Evolutionary conservation across 2,888 invertebrate genomes (phyloP), one percentile per base, ranked within the genome.

Genomic region (Dusona sp.): DNA sequence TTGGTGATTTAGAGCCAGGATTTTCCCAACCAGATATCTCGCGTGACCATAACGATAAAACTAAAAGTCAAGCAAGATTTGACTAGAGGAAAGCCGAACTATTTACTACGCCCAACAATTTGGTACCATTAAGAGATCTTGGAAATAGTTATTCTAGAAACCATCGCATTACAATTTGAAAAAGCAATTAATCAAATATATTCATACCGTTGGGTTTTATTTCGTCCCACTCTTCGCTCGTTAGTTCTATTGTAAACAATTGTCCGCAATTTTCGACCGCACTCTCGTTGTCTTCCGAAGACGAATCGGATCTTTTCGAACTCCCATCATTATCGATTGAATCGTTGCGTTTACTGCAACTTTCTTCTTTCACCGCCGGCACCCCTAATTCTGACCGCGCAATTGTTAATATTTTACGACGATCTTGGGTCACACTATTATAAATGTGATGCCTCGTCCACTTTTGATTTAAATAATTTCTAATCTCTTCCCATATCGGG

Each of bases 1-100:
- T 97, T 9, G 97, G 97, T 4, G 96, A 96, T 91, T 91, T 96
- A 38, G 94, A 95, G 81, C 94, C 95, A 85, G 89, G 86, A 89
- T 85, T 85, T 72, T 88, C 89, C 1, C 89, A 91, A 54, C 84
- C 85, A 0, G 90, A 90, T 45, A 82, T 85, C 29, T 79, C 79
- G 9, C 79, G 83, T 83, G 89, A 13, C 88, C 89, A 61, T 36
- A 25, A n/a, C 16, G 79, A 61, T 2, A 42, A 79, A 13, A 54
- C 7, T 16, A 42, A 19, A 3, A 61, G 54, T 13, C 51, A 54
- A 1, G 72, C 67, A 19, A 86, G 84, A 86, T 83, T 57, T 29
- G 45, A 48, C 61, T 3, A 61, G 33, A 83, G 94, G 94, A 11
- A 95, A 95, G 87, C 95, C 96, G 9, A 97, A 96, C 92, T n/a